Evolutionary conservation across 2,113 vertebrate genomes (phyloP), one percentile per base, ranked within the genome.

Genomic region (Indri indri): DNA sequence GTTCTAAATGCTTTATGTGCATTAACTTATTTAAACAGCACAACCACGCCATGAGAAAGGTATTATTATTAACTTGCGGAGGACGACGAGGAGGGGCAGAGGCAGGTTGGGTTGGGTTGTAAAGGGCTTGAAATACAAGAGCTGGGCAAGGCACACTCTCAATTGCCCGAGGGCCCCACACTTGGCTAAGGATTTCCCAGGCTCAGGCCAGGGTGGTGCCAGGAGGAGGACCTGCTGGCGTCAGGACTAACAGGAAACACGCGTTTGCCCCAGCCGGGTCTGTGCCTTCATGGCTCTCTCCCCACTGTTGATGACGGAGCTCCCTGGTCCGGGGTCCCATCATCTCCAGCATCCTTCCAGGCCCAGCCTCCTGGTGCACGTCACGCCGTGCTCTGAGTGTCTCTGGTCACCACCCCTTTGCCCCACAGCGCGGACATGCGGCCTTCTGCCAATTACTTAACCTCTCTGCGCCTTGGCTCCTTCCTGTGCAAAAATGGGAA

Each of bases 271-370:
- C 22, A 18, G 50, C 27, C 40, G 11, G 71, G 11, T 47, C 22
- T 74, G 66, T 18, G 25, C 27, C 70, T 30, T 76, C 37, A 5
- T 0, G 0, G 2, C 23, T 30, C 40, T 17, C 63, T 42, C 25
- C 23, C 27, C 27, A 16, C 14, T 23, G 14, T 18, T 14, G 76
- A 14, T 20, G 40, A 66, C 66, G 42, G 6, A 32, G 65, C 7
- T 0, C 42, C 50, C 25, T 5, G 16, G 88, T 11, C 71, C 89
- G 52, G 32, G 16, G 88, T 11, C 71, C 77, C 59, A 2, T 45
- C 59, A 14, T 27, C 32, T 40, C 37, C 0, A 0, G 5, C 8
- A 45, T 22, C 42, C 83, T 13, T 27, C 50, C 0, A 0, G 11
- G 10, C 14, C 61, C 37, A 8, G 86, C 47, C 20, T 63, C 37